phyloP scores from a whole-genome alignment of 2,797 vertebrate species.

The Poliocrania exsul region DNA sequence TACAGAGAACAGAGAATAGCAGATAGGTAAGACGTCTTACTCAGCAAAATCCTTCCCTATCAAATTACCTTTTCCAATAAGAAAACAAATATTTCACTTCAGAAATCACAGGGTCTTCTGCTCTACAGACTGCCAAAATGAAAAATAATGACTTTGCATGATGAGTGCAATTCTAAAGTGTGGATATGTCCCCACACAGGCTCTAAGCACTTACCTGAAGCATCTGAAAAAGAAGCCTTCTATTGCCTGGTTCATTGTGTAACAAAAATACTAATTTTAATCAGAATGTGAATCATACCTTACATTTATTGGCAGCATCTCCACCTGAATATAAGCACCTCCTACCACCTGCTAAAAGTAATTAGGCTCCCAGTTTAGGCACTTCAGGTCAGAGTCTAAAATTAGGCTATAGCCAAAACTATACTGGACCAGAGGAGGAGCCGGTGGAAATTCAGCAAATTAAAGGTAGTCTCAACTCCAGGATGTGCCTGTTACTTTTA shows the following conservation, averaged over 20 bases:
- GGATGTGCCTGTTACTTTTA: neutral
- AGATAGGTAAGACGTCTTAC: neutral
- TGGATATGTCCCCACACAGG: neutral
- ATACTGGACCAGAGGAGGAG: neutral
- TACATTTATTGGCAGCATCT: neutral
- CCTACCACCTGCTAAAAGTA: neutral
- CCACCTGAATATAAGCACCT: neutral
- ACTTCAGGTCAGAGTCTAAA: neutral
- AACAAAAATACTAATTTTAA: neutral
- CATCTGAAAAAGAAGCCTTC: neutral
- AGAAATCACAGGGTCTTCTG: neutral
- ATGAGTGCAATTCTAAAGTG: neutral
- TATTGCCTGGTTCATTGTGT: neutral
- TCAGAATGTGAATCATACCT: neutral
- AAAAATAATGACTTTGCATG: neutral
- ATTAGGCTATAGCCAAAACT: neutral
- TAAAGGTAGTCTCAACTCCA: neutral
- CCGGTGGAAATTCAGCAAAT: rapidly evolving
- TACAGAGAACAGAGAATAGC: neutral
- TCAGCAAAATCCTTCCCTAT: neutral
- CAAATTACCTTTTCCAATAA: neutral
- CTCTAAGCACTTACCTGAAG: neutral
- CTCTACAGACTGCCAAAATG: neutral
- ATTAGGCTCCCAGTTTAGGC: neutral
- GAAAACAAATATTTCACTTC: neutral